Conservation (phyloP, 2,888 invertebrate genomes). For the Phania funesta region DNA sequence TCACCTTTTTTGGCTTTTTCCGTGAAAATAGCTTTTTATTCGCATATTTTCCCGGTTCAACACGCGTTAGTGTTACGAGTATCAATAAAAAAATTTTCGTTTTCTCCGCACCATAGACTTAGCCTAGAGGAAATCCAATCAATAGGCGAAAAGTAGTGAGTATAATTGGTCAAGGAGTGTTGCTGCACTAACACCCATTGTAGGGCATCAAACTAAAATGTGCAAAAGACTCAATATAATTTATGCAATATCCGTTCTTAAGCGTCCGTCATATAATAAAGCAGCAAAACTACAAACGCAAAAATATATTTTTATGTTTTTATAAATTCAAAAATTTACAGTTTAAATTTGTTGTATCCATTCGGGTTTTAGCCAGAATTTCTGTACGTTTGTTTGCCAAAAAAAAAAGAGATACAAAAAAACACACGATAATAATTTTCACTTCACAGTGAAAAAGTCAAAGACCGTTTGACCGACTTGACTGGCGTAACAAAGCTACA, state of each 20-base stretch:
- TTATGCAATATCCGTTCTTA: constrained; percentile 53
- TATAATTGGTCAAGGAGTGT: too few species aligned
- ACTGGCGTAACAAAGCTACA: constrained; percentile 51
- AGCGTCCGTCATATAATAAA: not conserved
- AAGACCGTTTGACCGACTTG: constrained; percentile 79
- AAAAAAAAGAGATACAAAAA: constrained; percentile 2
- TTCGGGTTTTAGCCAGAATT: not conserved
- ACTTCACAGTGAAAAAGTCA: constrained; percentile 71
- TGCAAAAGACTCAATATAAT: constrained; percentile 18
- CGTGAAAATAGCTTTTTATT: too few species aligned
- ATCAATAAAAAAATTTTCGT: too few species aligned
- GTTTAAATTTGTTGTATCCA: constrained; percentile 25
- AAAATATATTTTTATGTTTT: constrained; percentile 1
- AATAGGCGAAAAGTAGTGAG: too few species aligned
- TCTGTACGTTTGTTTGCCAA: constrained; percentile 42
- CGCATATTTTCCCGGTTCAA: too few species aligned
- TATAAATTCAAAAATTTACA: constrained; percentile 27
- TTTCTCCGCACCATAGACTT: too few species aligned
- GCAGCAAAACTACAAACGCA: not conserved
- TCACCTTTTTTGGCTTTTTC: too few species aligned
- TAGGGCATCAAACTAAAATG: not conserved
- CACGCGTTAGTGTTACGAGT: too few species aligned
- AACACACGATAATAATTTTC: constrained; percentile 15
- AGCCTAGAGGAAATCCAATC: too few species aligned
- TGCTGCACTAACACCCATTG: too few species aligned